Percentiles rank a stretch among this genome's conserved stretches.
phyloP scores from a whole-genome alignment of 2,113 vertebrate species.

The Myotis yumanensis region DNA sequence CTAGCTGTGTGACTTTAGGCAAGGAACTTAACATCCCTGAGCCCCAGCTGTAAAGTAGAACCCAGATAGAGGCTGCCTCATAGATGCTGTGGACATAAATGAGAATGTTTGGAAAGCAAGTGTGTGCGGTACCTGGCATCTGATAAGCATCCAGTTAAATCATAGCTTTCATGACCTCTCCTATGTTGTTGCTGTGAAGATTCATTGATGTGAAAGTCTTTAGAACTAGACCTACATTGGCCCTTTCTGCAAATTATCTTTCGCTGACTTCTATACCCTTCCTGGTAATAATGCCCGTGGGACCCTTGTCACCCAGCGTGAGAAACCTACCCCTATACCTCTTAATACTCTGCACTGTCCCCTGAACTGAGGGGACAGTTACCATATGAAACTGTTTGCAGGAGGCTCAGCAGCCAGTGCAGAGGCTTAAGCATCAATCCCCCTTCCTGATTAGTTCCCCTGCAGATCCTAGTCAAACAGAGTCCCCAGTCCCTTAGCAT shows the following conservation, averaged over 20 bases:
- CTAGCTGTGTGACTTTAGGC: neutral
- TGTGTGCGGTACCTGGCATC: neutral
- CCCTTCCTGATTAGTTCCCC: neutral
- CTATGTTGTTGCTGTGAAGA: neutral
- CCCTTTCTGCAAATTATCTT: neutral
- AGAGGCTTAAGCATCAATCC: neutral
- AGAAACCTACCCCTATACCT: neutral
- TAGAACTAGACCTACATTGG: neutral
- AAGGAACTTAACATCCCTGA: neutral
- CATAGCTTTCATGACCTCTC: neutral
- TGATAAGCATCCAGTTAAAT: neutral
- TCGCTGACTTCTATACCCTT: neutral
- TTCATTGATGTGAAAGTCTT: neutral
- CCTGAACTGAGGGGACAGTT: neutral
- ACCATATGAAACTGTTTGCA: slow-evolving; percentile 19
- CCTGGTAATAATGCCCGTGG: neutral
- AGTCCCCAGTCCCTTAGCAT: neutral
- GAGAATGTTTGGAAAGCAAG: neutral
- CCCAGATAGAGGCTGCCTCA: neutral
- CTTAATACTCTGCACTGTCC: neutral
- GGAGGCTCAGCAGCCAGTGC: neutral
- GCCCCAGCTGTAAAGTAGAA: neutral
- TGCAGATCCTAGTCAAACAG: neutral
- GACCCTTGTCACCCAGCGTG: neutral
- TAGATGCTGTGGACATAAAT: neutral